Conservation (phyloP, 2,888 invertebrate genomes). For the Mayetiola destructor region DNA sequence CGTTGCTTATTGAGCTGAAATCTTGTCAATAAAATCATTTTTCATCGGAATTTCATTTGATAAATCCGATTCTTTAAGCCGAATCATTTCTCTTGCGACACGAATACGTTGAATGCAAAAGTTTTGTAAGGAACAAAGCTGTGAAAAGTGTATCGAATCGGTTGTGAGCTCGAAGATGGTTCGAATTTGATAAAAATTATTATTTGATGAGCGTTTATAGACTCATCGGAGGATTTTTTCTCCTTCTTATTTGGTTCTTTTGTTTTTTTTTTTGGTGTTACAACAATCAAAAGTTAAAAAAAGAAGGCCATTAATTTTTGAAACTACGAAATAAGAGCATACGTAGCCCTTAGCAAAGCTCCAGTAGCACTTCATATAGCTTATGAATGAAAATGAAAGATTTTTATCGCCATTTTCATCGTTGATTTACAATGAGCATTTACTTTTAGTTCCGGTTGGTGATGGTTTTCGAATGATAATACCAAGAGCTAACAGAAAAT, state of each 20-base stretch:
- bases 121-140: background rate
- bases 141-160: background rate
- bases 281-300: background rate
- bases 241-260: background rate
- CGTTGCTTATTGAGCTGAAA: no score
- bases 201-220: slow-evolving; percentile 9
- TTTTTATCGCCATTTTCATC: slow-evolving; percentile 3
- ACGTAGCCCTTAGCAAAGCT: no score
- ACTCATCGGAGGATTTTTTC: background rate
- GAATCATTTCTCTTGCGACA: no score
- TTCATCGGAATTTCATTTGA: no score
- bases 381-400: slow-evolving; percentile 4
- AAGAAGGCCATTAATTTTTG: slow-evolving; percentile 7
- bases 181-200: background rate
- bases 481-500: no score
- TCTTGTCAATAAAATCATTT: no score
- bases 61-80: no score
- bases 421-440: background rate
- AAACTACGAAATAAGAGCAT: no score
- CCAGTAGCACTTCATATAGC: background rate
- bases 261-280: background rate
- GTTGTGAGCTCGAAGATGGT: background rate
- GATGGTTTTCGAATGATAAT: no score
- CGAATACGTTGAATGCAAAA: no score
- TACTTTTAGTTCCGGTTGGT: no score